Evolutionary conservation across 2,797 vertebrate genomes (phyloP), one percentile per base, ranked within the genome.

Genomic region (Garrulus glandarius): DNA sequence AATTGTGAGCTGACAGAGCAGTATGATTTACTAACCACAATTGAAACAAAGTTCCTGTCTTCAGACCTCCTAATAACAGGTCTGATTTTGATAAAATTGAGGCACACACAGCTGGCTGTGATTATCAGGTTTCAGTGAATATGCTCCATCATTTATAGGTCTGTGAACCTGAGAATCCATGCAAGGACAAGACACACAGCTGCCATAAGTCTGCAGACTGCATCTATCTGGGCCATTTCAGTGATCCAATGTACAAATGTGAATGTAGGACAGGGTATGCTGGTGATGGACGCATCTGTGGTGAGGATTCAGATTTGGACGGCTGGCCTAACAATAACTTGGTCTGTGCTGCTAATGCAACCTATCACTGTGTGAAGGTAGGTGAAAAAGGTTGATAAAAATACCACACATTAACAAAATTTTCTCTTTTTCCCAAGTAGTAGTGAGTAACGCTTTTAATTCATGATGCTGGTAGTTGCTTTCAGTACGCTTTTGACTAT

Each of bases 271-370:
- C 98, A 1, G 99, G 99, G 64, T 99, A 99, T 6, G 99, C 99
- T 12, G 99, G 99, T 1, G 99, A 99, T 19, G 99, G 99, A 60
- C 98, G 97, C 94, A 98, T 99, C 95, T 99, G 99, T 26, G 99
- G 99, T 15, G 99, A 99, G 94, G 99, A 99, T 97, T 99, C 99
- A 0, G 99, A 99, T 96, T 98, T 99, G 97, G 99, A 99, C 41
- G 99, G 99, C n/a, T 99, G 99, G 99, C 99, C 99, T 86, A 99
- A 99, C 97, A 98, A 98, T 63, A 99, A 99, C 96, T 98, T 99
- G 63, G 98, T 99, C 93, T 99, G 99, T 77, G 98, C 98, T 59
- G 98, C 99, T 95, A 99, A 99, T 11, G 98, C 98, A 82, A 99
- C 99, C 9, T 99, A 99, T 86, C 99, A 99, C 92, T 99, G 99